Percentiles rank a stretch among this genome's conserved stretches.
phyloP scores from a whole-genome alignment of 2,888 invertebrate genomes.

The Lasioglossum zephyrum region DNA sequence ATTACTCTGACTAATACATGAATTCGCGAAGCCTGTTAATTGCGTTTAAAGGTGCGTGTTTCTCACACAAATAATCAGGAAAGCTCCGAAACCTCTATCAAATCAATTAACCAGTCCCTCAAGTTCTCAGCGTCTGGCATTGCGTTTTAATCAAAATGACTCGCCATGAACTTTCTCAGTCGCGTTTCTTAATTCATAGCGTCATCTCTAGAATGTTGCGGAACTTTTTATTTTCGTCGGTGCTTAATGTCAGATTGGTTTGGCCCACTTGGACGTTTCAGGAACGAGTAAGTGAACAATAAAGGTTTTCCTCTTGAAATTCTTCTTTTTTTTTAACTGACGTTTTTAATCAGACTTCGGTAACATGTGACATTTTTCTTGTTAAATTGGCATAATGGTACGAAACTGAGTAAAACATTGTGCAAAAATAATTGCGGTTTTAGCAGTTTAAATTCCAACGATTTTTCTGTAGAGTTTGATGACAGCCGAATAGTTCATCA shows the following conservation, averaged over 20 bases:
- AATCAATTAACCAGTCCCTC: conserved; percentile 21
- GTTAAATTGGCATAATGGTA: neutral
- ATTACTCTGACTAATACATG: neutral
- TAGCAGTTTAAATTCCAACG: neutral
- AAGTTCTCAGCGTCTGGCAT: conserved; percentile 23
- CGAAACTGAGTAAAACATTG: neutral
- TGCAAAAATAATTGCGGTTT: neutral
- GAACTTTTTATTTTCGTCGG: neutral
- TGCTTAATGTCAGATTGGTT: neutral
- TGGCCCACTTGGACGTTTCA: neutral
- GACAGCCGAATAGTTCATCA: neutral
- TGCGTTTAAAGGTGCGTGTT: neutral
- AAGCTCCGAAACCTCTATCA: neutral
- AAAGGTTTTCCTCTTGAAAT: neutral
- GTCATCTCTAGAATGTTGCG: neutral
- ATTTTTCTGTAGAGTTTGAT: neutral
- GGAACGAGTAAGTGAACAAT: neutral
- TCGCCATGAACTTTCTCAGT: conserved; percentile 33
- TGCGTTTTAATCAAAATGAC: conserved; percentile 42
- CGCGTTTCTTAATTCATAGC: conserved; percentile 10
- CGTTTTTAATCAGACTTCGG: neutral
- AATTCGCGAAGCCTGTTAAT: neutral
- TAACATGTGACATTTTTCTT: neutral
- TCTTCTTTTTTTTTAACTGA: neutral
- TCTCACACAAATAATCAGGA: neutral